These are phyloP conservation scores for Hyposoter dolosus DNA, from an alignment of 2,888 invertebrate genomes.

Conservation along the genomic window DNA sequence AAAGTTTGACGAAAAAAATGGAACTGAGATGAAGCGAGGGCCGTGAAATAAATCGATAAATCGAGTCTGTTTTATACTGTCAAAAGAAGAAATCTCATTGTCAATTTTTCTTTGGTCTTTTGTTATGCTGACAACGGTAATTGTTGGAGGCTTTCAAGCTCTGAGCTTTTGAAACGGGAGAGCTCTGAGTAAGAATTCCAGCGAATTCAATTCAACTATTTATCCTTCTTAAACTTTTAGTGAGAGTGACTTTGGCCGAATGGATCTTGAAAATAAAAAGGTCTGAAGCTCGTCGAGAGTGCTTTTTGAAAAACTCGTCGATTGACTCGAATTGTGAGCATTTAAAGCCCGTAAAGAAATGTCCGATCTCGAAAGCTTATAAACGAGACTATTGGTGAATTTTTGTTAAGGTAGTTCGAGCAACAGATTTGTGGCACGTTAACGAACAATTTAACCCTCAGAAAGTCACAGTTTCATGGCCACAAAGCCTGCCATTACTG, in stretches of 20 bases:
- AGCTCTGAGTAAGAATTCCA: not conserved
- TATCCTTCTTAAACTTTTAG: slow-evolving; percentile 23
- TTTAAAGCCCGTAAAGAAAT: not conserved
- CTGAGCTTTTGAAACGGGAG: not conserved
- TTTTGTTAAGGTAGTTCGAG: not conserved
- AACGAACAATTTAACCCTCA: not conserved
- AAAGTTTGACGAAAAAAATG: not conserved
- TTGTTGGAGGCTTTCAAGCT: slow-evolving; percentile 5
- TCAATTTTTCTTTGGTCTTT: not conserved
- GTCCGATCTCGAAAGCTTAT: not conserved
- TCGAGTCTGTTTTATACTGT: not conserved
- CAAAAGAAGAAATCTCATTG: not conserved
- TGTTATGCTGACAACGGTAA: not conserved
- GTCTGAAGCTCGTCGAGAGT: not conserved
- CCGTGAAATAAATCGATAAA: not conserved
- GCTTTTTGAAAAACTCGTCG: slow-evolving; percentile 14
- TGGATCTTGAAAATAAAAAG: not conserved
- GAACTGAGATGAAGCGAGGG: not conserved
- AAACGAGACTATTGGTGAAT: not conserved
- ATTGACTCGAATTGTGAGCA: not conserved
- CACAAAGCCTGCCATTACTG: slow-evolving; percentile 2
- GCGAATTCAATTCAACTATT: slow-evolving; percentile 28
- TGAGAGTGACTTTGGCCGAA: slow-evolving; percentile 11
- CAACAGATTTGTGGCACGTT: not conserved
- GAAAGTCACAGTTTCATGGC: not conserved